Base-by-base conservation (phyloP, 2,113 vertebrate genomes). In the Plecotus auritus region DNA sequence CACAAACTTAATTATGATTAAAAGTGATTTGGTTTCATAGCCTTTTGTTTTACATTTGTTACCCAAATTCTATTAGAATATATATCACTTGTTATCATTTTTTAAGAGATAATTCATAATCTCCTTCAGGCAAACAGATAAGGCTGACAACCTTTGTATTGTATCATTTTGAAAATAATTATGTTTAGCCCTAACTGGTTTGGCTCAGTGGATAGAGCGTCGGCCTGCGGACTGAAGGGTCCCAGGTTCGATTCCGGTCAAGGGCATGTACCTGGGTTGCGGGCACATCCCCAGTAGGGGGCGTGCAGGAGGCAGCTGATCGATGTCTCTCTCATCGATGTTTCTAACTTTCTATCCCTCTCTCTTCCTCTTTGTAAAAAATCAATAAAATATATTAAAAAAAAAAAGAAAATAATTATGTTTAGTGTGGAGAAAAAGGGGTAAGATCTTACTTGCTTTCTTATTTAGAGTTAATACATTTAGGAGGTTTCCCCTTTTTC, bases 1-100 rank as follows among this genome's bases (percentile, higher is more conserved):
- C 80, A 85, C 56, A 97, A 90, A 97, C 87, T 94, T 96, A 98
- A 93, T 96, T 95, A 64, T 77, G n/a, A 23, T 95, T 96, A 86
- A 72, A 97, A 96, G 61, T 95, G 86, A 97, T 66, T 97, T 54
- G 18, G 20, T 94, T 92, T 93, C 88, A 80, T 82, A 66, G 32
- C n/a, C 78, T 96, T 96, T 94, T 22, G 40, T 96, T 84, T 96
- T 93, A 7, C 32, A 12, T 54, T 85, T 93, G 11, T 85, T 59
- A 85, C 89, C 95, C 77, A 37, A 64, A 83, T 76, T 90, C 78
- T 45, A 83, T 56, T 81, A 91, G 73, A 92, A 81, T 17, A 59
- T 67, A 40, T 16, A 11, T 88, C 61, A 92, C 16, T 90, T 93
- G 70, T 66, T 91, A 66, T 12, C 32, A 20, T 82, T 81, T 94